A percentile compares a stretch with the other conserved stretches of the same genome.
Conservation (phyloP, 2,797 vertebrate genomes). For the Gadopsis marmoratus region DNA sequence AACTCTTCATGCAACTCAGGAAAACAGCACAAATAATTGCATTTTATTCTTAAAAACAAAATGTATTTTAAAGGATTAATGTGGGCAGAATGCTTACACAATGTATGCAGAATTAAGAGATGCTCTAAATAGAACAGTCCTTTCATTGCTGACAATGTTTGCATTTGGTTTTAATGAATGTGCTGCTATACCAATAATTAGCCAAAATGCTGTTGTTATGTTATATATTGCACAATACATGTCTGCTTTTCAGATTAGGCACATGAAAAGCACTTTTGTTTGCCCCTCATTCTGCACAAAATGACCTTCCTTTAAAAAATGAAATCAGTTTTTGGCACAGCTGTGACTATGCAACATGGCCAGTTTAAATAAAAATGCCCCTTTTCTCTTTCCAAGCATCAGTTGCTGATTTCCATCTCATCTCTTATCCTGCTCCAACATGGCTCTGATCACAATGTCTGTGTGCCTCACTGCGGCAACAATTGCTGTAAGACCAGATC, state of each 20-base stretch:
- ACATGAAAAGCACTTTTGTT: conserved; percentile 13
- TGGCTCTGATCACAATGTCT: conserved; percentile 16
- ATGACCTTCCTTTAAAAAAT: conserved; percentile 1
- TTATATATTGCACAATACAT: conserved; percentile 5
- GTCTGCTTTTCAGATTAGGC: conserved; percentile 1
- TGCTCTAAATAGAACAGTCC: neutral
- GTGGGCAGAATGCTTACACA: neutral
- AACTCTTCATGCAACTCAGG: neutral
- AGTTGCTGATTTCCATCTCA: conserved; percentile 28
- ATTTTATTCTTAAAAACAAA: neutral
- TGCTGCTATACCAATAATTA: neutral
- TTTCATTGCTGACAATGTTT: neutral
- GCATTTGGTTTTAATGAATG: conserved; percentile 1
- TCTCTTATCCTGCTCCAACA: conserved; percentile 13
- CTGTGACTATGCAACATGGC: conserved; percentile 12
- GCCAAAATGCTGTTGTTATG: too few species aligned
- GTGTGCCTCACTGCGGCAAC: neutral
- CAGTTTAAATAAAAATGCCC: conserved; percentile 37
- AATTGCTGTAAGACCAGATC: conserved; percentile 2
- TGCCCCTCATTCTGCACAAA: conserved; percentile 19
- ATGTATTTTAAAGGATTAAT: too few species aligned
- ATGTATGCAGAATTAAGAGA: too few species aligned
- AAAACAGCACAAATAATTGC: neutral
- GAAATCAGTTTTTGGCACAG: conserved; percentile 24
- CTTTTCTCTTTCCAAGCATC: conserved; percentile 35